Evolutionary conservation across 2,113 vertebrate species (phyloP), one percentile per base, ranked within the genome.

Genomic region (Galeopterus variegatus): DNA sequence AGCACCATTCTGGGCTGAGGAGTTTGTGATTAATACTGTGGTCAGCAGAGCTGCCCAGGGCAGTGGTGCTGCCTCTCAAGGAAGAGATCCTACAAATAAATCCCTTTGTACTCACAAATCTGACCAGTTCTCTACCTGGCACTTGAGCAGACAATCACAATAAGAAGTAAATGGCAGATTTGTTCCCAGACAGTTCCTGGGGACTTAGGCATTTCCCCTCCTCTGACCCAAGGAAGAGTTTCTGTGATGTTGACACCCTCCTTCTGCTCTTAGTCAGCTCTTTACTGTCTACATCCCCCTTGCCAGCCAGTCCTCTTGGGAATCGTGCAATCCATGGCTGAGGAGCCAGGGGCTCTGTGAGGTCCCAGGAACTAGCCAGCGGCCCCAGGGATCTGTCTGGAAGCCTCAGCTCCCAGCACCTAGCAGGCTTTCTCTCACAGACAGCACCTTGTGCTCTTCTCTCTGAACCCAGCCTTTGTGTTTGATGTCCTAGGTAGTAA

Each of bases 371-470:
- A 50, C 15, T n/a, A 24, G 28, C 26, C 36, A 45, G 3, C 15
- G 1, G 52, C 28, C 48, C 28, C 7, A 4, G 0, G 6, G 36
- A 19, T 62, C 36, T 6, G 1, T 50, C 62, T 58, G 50, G 93
- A 58, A 41, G 28, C 69, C 6, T 0, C 0, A 0, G 26, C 45
- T 3, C 52, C 56, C 23, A 31, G 26, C 3, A 0, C 14, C 6
- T 1, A 1, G 1, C 10, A 0, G 24, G 60, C n/a, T 28, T 23
- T 41, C 13, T 18, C 85, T n/a, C 60, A 8, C 23, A 31, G 48
- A 67, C 3, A 12, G 17, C 2, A 12, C 10, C 0, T 6, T 64
- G 10, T 58, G 24, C 56, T 4, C 26, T 31, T 60, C 24, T 65
- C 31, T 64, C 91, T 18, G 58, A 54, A 36, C 65, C 67, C 31